Percentiles rank a stretch among this genome's conserved stretches.
Conservation (phyloP, 2,888 invertebrate genomes). For the Sympetrum striolatum region DNA sequence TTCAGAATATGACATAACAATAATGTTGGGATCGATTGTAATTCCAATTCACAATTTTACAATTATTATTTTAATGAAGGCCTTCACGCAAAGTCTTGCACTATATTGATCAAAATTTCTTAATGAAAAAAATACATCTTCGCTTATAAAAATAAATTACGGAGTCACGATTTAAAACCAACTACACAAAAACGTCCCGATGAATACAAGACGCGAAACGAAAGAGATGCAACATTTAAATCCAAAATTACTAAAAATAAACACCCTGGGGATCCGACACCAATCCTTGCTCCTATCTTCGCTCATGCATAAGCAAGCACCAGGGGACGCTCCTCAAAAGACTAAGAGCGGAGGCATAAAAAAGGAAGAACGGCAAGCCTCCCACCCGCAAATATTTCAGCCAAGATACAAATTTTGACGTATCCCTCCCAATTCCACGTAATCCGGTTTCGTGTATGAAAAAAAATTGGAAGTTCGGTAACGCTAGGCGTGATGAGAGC, state of each 20-base stretch:
- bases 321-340: not conserved
- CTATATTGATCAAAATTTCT: no score
- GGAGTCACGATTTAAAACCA: no score
- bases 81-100: no score
- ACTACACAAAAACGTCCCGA: not conserved
- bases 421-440: slow-evolving; percentile 19
- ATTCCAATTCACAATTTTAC: no score
- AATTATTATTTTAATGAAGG: no score
- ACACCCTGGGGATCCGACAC: not conserved
- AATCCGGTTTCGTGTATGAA: slow-evolving; percentile 17
- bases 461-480: slow-evolving; percentile 14
- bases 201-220: not conserved
- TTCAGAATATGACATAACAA: no score
- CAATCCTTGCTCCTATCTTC: not conserved
- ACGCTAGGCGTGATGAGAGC: slow-evolving; percentile 22
- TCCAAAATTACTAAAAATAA: not conserved
- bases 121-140: no score
- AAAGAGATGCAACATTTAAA: not conserved
- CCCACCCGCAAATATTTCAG: slow-evolving; percentile 24
- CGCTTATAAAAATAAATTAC: no score
- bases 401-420: slow-evolving; percentile 41
- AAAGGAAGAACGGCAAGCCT: not conserved
- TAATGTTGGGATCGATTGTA: no score
- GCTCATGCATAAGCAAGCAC: slow-evolving; percentile 36
- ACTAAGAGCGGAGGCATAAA: not conserved